phyloP scores from a whole-genome alignment of 2,888 invertebrate species.

The Alcis repandata region DNA sequence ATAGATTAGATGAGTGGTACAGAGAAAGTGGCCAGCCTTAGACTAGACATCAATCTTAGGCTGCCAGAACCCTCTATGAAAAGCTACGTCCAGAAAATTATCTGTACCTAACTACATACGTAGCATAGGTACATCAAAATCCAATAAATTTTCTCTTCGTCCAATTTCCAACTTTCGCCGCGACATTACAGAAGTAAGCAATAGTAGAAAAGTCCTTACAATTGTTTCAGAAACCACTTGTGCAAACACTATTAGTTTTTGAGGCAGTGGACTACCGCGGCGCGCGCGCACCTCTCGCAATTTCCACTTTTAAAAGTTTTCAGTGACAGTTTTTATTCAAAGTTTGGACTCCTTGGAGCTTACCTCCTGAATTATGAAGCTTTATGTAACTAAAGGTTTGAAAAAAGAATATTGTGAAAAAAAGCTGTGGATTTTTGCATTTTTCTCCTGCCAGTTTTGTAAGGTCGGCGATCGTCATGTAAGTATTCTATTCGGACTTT shows the following conservation, averaged over 20 bases:
- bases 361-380: neutral
- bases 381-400: neutral
- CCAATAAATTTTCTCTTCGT: neutral
- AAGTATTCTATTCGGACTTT: neutral
- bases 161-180: conserved; percentile 48
- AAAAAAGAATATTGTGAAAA: neutral
- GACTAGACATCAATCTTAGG: no score
- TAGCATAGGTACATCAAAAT: conserved; percentile 2
- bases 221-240: conserved; percentile 85
- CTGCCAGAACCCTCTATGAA: no score
- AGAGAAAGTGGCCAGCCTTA: no score
- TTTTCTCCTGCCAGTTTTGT: neutral
- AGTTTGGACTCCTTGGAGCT: neutral
- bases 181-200: conserved; percentile 78
- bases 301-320: conserved; percentile 30
- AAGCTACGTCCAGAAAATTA: neutral
- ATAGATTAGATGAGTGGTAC: no score
- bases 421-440: neutral
- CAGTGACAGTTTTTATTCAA: conserved; percentile 26
- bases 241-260: conserved; percentile 75
- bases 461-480: neutral
- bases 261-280: conserved; percentile 63
- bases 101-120: neutral
- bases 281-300: conserved; percentile 58
- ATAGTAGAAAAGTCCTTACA: conserved; percentile 84